Percentiles rank a stretch among this genome's conserved stretches.
Conservation (phyloP, 2,888 invertebrate genomes). For the Drosophila stalkeri region DNA sequence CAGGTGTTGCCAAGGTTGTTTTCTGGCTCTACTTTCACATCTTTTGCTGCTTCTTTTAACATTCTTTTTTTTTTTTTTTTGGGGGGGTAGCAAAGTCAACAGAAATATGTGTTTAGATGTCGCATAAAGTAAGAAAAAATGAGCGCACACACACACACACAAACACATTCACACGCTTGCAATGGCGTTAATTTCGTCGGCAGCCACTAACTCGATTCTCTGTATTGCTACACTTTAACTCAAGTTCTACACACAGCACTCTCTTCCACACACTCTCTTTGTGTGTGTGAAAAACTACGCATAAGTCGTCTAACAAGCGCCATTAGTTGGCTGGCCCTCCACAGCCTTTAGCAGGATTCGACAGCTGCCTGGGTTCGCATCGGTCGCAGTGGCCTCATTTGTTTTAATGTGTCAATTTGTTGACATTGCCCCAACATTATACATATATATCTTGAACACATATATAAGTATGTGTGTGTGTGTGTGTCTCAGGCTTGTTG, state of each 20-base stretch:
- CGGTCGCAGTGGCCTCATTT: constrained; percentile 77
- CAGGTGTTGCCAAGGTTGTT: constrained; percentile 36
- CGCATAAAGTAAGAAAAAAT: constrained; percentile 38
- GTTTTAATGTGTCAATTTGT: constrained; percentile 81
- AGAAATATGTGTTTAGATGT: constrained; percentile 32
- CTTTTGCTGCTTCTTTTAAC: too few relatives aligned
- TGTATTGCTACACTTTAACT: constrained; percentile 54
- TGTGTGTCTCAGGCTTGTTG: constrained; percentile 23
- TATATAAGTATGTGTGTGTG: constrained; percentile 4
- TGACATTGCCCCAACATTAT: constrained; percentile 50
- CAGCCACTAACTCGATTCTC: constrained; percentile 57
- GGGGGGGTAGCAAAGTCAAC: constrained; percentile 20
- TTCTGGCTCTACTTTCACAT: not conserved
- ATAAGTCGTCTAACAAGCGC: constrained; percentile 73
- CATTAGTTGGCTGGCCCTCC: constrained; percentile 60
- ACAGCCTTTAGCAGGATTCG: constrained; percentile 36
- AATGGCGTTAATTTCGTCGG: constrained; percentile 72
- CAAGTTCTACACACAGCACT: constrained; percentile 28
- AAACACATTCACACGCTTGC: constrained; percentile 33
- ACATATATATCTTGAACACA: not conserved
- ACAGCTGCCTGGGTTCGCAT: constrained; percentile 67
- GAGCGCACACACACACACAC: constrained; percentile 33
- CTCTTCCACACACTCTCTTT: not conserved
- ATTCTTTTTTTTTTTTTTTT: not conserved
- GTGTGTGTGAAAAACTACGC: constrained; percentile 50